Base-by-base conservation (phyloP, 2,888 invertebrate species). In the Chalcis sispes region DNA sequence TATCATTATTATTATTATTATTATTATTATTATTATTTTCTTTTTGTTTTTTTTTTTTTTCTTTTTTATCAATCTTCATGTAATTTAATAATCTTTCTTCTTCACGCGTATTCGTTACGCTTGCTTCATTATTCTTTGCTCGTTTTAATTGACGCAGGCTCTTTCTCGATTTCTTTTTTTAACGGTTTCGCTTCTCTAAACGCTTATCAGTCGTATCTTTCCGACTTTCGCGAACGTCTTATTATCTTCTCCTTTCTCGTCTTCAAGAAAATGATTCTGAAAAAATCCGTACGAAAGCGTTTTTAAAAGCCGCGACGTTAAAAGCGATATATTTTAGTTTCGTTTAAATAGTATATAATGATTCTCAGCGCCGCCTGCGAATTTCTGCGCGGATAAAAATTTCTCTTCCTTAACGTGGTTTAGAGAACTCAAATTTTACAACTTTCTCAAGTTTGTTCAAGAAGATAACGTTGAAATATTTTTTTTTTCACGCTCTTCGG, bases 121-220 rank as follows among this genome's bases (percentile, higher is more conserved):
- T 15, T 46, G 10, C 8, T 5, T 46, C 36, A 1, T 40, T 48
- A 4, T 42, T 10, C 50, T 32, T 72, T 42, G 52, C 50, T 69
- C 59, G 42, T 32, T 64, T 23, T 73, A 78, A 78, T 78, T 78
- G 78, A 78, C 72, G 70, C 58, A 56, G 75, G 72, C 62, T 71
- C 67, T 59, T 75, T 15, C 32, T 69, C 64, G 61, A 74, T 65
- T 58, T 58, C 62, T 42, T 46, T 48, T 10, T 3, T 58, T 58
- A 7, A 36, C 15, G 36, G 54, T 8, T 23, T 32, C 25, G 25
- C 23, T 23, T n/a, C n/a, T n/a, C n/a, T n/a, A n/a, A n/a, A n/a
- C 18, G n/a, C 25, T 54, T 32, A 36, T 36, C n/a, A n/a, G n/a
- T n/a, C n/a, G n/a, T n/a, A n/a, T n/a, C 36, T 10, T 10, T 36